Evolutionary conservation across 1,140 invertebrate species (phyloP), one percentile per base, ranked within the genome.

Genomic region (Drosophila lacteicornis): DNA sequence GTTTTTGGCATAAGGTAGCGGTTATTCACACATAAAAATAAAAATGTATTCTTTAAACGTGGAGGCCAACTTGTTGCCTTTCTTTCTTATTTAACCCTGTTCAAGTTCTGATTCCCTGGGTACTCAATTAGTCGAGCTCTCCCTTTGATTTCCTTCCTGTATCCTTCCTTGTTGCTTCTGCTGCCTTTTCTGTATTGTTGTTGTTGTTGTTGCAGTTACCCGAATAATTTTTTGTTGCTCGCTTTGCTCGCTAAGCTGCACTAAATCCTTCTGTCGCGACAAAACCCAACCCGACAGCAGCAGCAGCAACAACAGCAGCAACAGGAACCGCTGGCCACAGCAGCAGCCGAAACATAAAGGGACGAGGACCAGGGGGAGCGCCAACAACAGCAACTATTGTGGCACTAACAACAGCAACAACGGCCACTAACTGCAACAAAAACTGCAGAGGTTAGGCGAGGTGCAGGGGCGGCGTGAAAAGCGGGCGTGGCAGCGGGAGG

Each of bases 251-350:
- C 73, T 83, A 80, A 83, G 81, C 82, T 76, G 62, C 68, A 85
- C 81, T 83, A 83, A 83, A 81, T 86, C 75, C 82, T 77, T 67
- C 79, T 82, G 82, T 82, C 75, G 75, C 82, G 69, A 82, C 82
- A 78, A 56, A 78, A 77, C 62, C 70, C 66, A 82, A 66, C 36
- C 19, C 19, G 53, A 36, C 67, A 77, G 60, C 50, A 76, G 40
- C 42, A 60, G 11, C 47, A 67, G 22, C 62, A 58, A 63, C 75
- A 82, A 25, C 63, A 75, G 22, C 40, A 81, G 27, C 43, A 59
- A 50, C 60, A 59, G 53, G 43, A 61, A 50, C 59, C 58, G 58
- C 71, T 46, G 75, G 75, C 73, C 74, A 55, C 53, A 67, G 47
- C 65, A 75, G n/a, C 47, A 60, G 27, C 55, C 47, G 42, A 33